These are phyloP conservation scores for Serranus cabrilla DNA, from an alignment of 2,797 vertebrate genomes.

Conservation along the genomic window DNA sequence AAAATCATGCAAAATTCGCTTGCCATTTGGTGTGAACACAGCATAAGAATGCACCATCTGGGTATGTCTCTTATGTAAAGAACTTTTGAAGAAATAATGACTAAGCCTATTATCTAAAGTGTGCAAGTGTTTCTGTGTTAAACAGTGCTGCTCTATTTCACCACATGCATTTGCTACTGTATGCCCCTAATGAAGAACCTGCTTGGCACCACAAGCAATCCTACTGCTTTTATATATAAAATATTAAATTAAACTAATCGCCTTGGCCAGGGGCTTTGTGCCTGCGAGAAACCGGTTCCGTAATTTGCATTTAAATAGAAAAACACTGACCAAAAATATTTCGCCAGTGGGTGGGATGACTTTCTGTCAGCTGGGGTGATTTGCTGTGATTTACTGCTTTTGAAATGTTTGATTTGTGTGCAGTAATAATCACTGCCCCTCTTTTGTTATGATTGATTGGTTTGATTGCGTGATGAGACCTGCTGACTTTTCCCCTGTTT, in stretches of 20 bases:
- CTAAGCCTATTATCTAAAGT: neutral
- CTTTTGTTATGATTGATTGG: conserved; percentile 60
- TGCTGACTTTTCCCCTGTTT: neutral
- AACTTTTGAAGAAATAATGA: conserved; percentile 5
- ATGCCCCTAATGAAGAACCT: neutral
- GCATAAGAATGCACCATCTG: neutral
- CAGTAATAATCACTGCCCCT: conserved; percentile 49
- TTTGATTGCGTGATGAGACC: conserved; percentile 50
- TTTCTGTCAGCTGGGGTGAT: conserved; percentile 57
- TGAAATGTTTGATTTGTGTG: conserved; percentile 61
- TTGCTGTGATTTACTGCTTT: conserved; percentile 66
- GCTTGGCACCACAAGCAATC: conserved; percentile 8
- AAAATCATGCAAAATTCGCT: no score
- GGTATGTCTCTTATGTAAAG: neutral
- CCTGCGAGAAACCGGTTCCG: conserved; percentile 51
- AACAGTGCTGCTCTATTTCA: neutral
- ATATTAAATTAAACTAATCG: conserved; percentile 73
- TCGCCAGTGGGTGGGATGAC: conserved; percentile 44
- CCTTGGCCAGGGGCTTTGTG: conserved; percentile 37
- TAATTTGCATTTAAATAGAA: conserved; percentile 85
- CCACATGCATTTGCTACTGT: neutral
- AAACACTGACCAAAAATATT: conserved; percentile 70
- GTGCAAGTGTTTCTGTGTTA: neutral
- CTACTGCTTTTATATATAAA: conserved; percentile 41
- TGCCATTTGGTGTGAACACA: no score